Conservation (phyloP, 2,797 vertebrate species). For the Liparis tanakae region DNA sequence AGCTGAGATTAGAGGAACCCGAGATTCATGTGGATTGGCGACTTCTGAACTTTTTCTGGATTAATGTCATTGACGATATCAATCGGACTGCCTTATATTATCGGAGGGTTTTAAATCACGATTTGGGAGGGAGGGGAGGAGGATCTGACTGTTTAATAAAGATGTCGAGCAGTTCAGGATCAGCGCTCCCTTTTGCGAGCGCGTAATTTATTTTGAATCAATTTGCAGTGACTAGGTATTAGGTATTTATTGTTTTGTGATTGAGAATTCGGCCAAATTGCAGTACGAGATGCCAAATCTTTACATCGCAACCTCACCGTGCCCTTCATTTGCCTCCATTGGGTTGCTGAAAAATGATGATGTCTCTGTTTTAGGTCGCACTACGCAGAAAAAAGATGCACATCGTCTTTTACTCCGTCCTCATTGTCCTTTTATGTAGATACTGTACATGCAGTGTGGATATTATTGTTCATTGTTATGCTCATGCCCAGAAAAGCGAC, state of each 20-base stretch:
- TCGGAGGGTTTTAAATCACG: constrained; percentile 79
- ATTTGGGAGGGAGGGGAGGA: constrained; percentile 2
- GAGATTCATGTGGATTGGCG: constrained; percentile 57
- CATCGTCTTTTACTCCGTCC: constrained; percentile 19
- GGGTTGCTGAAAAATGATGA: constrained; percentile 27
- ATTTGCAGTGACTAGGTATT: constrained; percentile 67
- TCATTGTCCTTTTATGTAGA: constrained; percentile 42
- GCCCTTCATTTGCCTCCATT: constrained; percentile 29
- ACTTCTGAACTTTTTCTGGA: constrained; percentile 66
- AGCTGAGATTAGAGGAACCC: constrained; percentile 29
- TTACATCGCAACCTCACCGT: constrained; percentile 15
- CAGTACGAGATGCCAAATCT: constrained; percentile 51
- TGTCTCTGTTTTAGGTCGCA: constrained; percentile 23
- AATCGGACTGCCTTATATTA: constrained; percentile 83
- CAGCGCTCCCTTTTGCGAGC: constrained; percentile 42
- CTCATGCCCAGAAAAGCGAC: constrained; percentile 46
- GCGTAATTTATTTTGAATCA: constrained; percentile 51
- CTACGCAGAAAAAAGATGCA: constrained; percentile 13
- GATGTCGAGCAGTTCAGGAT: constrained; percentile 59
- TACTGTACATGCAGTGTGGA: constrained; percentile 46
- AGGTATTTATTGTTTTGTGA: constrained; percentile 56
- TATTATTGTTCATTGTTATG: constrained; percentile 38
- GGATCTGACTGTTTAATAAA: constrained; percentile 39
- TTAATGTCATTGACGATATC: constrained; percentile 77
- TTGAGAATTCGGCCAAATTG: constrained; percentile 38